These are phyloP conservation scores for Pontoporia blainvillei DNA, from an alignment of 2,113 vertebrate species.

Conservation along the genomic window DNA sequence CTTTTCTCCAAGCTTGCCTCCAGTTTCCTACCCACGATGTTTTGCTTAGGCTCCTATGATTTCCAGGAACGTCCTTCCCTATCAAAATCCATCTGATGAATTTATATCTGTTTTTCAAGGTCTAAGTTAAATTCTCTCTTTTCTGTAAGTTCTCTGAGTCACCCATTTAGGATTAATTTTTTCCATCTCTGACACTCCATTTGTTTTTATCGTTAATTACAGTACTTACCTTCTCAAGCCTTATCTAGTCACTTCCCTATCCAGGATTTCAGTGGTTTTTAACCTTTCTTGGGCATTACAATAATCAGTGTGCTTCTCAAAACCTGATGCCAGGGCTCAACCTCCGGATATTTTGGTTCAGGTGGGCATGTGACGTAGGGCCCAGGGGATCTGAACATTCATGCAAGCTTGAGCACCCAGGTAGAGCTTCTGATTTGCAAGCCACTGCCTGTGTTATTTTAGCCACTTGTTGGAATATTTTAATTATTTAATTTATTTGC, in stretches of 20 bases:
- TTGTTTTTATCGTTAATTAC: not conserved
- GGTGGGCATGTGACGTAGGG: not conserved
- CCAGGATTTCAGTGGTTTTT: not conserved
- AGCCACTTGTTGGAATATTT: not conserved
- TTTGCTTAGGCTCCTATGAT: not conserved
- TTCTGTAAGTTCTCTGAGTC: not conserved
- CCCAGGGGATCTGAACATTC: not conserved
- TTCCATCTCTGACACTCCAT: not conserved
- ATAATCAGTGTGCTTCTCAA: not conserved
- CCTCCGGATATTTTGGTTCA: not conserved
- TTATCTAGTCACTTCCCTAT: not conserved
- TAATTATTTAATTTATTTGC: not conserved
- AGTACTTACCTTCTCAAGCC: not conserved
- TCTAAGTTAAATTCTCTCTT: not conserved
- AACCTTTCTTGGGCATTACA: not conserved
- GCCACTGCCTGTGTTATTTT: not conserved
- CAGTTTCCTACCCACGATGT: not conserved
- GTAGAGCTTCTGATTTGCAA: not conserved
- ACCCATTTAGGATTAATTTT: not conserved
- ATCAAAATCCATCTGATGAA: not conserved
- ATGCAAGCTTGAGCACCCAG: not conserved
- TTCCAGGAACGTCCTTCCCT: not conserved
- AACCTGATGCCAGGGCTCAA: not conserved
- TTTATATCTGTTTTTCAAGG: not conserved
- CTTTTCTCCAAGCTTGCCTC: not conserved